Percentiles rank a stretch among this genome's conserved stretches.
phyloP scores from a whole-genome alignment of 2,797 vertebrate genomes.

The Pseudochirops corinnae region DNA sequence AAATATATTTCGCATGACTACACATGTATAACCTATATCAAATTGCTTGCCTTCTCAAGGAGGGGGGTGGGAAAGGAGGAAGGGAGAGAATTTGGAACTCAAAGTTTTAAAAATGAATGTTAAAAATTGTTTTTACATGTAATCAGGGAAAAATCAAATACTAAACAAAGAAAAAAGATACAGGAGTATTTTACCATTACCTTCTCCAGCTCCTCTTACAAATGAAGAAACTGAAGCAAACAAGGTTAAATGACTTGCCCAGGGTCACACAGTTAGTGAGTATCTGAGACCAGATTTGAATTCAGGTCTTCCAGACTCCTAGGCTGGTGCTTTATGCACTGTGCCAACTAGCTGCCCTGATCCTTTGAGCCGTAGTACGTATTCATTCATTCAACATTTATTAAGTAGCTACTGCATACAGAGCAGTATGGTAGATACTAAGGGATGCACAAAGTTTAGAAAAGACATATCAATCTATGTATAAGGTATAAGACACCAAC shows the following conservation, averaged over 20 bases:
- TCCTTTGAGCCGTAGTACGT: not conserved
- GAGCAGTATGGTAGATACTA: not conserved
- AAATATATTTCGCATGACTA: too few relatives aligned
- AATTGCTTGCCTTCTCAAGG: too few relatives aligned
- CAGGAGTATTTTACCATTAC: not conserved
- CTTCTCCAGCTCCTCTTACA: not conserved
- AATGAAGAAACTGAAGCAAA: not conserved
- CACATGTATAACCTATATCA: too few relatives aligned
- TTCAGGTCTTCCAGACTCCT: not conserved
- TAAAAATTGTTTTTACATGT: too few relatives aligned
- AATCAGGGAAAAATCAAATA: too few relatives aligned
- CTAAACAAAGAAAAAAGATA: not conserved
- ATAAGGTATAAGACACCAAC: not conserved
- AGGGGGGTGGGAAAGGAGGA: too few relatives aligned
- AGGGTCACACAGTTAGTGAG: not conserved
- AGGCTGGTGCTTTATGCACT: not conserved
- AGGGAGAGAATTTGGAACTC: too few relatives aligned
- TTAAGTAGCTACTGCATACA: not conserved
- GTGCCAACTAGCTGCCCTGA: not conserved
- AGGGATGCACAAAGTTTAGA: not conserved
- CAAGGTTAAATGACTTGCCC: not conserved
- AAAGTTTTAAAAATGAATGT: too few relatives aligned
- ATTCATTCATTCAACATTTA: not conserved
- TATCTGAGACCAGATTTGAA: not conserved
- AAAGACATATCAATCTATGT: not conserved